Evolutionary conservation across 1,140 invertebrate species (phyloP).

Genomic region (Drosophila parvula): DNA sequence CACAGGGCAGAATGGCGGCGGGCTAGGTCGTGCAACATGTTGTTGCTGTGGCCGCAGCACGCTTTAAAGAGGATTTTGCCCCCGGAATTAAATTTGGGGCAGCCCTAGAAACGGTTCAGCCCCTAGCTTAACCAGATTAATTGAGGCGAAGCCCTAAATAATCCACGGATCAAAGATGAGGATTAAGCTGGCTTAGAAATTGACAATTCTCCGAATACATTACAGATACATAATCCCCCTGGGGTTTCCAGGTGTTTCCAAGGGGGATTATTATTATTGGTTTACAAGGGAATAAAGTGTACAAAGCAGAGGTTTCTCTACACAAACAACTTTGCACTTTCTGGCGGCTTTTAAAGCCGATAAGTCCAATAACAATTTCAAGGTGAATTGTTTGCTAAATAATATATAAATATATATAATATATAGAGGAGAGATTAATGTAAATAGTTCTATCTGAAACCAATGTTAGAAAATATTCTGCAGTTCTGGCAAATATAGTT

Average conservation of each 20-base stretch:
- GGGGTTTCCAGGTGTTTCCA: neutral
- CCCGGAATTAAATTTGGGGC: slow-evolving; percentile 40
- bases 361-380: no score
- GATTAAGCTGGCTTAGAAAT: neutral
- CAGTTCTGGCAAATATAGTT: no score
- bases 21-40: slow-evolving; percentile 59
- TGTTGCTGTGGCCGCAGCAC: slow-evolving; percentile 29
- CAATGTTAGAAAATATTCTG: no score
- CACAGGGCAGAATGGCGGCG: slow-evolving; percentile 5
- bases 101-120: slow-evolving; percentile 2
- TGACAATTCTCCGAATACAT: slow-evolving; percentile 16
- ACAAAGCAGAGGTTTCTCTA: no score
- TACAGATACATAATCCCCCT: neutral
- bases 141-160: slow-evolving; percentile 15
- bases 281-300: neutral
- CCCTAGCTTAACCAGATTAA: slow-evolving; percentile 29
- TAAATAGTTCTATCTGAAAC: no score
- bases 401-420: no score
- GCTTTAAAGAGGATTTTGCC: slow-evolving; percentile 51
- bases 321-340: no score
- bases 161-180: slow-evolving; percentile 11
- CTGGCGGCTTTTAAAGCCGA: no score
- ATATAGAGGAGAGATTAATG: no score
- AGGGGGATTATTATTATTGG: neutral
- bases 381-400: no score